Evolutionary conservation across 2,888 invertebrate genomes (phyloP).

Genomic region (Autographa gamma): DNA sequence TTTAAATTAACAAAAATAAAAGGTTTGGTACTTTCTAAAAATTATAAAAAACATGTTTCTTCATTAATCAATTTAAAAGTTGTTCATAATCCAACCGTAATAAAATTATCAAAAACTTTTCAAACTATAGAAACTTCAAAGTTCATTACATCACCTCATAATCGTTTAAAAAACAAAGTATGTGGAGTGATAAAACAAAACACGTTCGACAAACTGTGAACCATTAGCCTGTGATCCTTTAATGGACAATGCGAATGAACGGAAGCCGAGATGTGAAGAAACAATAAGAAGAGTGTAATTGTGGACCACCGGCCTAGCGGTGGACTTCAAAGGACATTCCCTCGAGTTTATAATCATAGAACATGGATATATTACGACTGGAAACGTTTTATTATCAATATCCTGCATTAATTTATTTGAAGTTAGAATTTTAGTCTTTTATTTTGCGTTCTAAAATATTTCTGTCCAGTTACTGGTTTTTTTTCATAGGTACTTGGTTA

Average conservation of each 20-base stretch:
- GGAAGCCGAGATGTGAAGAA: conserved; percentile 77
- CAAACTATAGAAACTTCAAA: conserved; percentile 36
- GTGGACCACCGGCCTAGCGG: conserved; percentile 83
- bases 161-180: conserved; percentile 60
- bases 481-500: neutral
- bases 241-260: conserved; percentile 78
- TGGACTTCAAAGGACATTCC: conserved; percentile 79
- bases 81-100: no score
- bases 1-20: no score
- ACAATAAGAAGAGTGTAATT: conserved; percentile 79
- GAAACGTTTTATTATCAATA: conserved; percentile 56
- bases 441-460: neutral
- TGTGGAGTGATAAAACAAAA: conserved; percentile 61
- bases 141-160: conserved; percentile 55
- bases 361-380: conserved; percentile 54
- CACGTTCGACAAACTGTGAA: conserved; percentile 70
- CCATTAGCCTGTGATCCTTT: conserved; percentile 73
- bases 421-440: neutral
- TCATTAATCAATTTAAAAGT: no score
- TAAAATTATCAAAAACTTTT: neutral
- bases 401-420: neutral
- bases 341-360: conserved; percentile 69
- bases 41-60: no score
- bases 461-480: neutral
- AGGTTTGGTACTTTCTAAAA: no score